phyloP scores from a whole-genome alignment of 2,113 vertebrate genomes.

The Protobothrops mucrosquamatus region DNA sequence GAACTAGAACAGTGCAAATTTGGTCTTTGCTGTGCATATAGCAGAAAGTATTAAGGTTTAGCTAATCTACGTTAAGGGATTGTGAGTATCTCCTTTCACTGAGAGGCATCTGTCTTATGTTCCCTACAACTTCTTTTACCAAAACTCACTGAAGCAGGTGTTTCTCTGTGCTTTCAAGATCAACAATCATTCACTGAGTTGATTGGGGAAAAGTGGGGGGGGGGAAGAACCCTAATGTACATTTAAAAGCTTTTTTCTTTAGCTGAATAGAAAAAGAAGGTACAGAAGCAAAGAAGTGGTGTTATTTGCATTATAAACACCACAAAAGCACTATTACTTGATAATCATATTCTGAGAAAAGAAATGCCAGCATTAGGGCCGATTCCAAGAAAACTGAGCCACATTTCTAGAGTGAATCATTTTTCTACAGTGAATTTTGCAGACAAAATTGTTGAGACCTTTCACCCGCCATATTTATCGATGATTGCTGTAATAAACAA shows the following conservation, averaged over 20 bases:
- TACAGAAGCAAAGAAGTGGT: slow-evolving; percentile 4
- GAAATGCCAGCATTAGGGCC: not conserved
- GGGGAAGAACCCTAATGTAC: not conserved
- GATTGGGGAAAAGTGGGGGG: not conserved
- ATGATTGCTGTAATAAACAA: slow-evolving; percentile 7
- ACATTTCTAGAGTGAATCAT: not conserved
- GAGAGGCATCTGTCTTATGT: not conserved
- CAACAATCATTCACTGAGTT: not conserved
- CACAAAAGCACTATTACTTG: not conserved
- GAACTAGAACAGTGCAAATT: not conserved
- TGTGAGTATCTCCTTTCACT: not conserved
- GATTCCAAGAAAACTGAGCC: not conserved
- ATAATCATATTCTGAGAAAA: not conserved
- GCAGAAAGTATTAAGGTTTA: not conserved
- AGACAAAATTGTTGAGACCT: not conserved
- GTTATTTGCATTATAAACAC: slow-evolving; percentile 1
- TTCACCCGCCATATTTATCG: not conserved
- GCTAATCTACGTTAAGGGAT: not conserved
- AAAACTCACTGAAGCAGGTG: not conserved
- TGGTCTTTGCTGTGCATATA: not conserved
- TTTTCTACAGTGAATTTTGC: not conserved
- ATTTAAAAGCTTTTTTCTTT: slow-evolving; percentile 6
- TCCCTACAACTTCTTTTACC: not conserved
- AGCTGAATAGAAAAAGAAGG: not conserved
- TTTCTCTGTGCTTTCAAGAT: not conserved